These are phyloP conservation scores for Pseudocheirus occidentalis DNA, from an alignment of 2,797 vertebrate genomes.

Conservation along the genomic window DNA sequence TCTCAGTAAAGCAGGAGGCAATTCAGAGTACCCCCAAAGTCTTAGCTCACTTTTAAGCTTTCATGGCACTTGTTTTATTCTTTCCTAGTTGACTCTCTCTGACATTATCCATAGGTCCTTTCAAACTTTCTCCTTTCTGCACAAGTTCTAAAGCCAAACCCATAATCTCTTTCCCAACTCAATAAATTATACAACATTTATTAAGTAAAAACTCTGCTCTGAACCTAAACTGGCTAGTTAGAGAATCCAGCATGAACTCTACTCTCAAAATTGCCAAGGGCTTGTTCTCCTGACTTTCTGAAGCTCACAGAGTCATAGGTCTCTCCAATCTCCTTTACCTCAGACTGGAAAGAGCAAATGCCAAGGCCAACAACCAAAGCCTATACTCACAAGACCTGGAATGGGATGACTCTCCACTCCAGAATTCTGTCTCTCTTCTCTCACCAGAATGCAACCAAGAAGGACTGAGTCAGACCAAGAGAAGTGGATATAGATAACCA, in stretches of 20 bases:
- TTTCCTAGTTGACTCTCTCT: neutral
- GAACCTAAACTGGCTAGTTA: neutral
- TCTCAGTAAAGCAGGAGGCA: neutral
- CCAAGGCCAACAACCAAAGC: neutral
- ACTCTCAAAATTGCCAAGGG: neutral
- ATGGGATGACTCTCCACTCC: neutral
- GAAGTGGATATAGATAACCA: neutral
- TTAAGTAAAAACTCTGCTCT: neutral
- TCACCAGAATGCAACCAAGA: neutral
- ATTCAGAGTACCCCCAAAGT: neutral
- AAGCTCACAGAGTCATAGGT: neutral
- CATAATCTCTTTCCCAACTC: neutral
- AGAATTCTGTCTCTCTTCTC: neutral
- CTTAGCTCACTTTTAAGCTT: neutral
- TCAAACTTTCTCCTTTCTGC: neutral
- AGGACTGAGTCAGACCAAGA: neutral
- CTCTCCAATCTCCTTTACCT: neutral
- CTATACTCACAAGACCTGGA: neutral
- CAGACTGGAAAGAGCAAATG: neutral
- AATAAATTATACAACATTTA: neutral
- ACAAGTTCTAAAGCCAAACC: neutral
- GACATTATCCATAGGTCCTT: neutral
- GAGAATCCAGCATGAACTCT: neutral
- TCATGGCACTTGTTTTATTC: neutral
- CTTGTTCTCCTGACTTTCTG: neutral